These are phyloP conservation scores for Psilopogon haemacephalus DNA, from an alignment of 2,113 vertebrate species.

Conservation along the genomic window DNA sequence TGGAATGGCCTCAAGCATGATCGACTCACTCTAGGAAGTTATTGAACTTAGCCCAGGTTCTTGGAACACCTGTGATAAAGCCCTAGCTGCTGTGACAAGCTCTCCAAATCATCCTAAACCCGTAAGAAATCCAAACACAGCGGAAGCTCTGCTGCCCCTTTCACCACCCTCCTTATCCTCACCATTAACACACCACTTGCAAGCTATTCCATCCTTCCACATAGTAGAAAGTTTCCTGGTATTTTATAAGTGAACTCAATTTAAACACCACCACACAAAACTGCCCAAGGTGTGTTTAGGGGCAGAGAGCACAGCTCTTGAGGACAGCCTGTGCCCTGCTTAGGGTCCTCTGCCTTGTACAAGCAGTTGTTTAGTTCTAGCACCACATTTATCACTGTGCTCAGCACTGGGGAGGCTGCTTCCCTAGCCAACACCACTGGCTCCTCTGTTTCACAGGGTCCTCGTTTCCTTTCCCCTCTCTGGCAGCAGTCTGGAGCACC, in stretches of 20 bases:
- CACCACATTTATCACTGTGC: rapidly evolving
- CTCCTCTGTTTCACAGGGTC: background rate
- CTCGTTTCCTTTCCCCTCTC: background rate
- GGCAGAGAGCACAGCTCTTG: background rate
- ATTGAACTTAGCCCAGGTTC: background rate
- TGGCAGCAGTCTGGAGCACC: background rate
- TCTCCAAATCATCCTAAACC: background rate
- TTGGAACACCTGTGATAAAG: background rate
- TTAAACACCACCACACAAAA: background rate
- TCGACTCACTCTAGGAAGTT: background rate
- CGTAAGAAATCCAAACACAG: background rate
- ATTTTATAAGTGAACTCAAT: background rate
- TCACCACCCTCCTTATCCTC: background rate
- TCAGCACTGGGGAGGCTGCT: background rate
- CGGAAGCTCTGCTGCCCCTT: background rate
- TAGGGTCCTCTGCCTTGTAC: background rate
- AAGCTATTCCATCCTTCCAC: background rate
- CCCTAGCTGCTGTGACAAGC: background rate
- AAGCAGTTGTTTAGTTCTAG: background rate
- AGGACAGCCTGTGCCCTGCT: background rate
- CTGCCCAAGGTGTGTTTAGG: background rate
- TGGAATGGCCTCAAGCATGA: background rate
- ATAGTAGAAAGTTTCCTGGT: background rate
- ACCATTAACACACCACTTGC: rapidly evolving
- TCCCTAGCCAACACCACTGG: background rate